A percentile compares a stretch with the other conserved stretches of the same genome.
phyloP scores from a whole-genome alignment of 2,888 invertebrate species.

The Pherbina coryleti region DNA sequence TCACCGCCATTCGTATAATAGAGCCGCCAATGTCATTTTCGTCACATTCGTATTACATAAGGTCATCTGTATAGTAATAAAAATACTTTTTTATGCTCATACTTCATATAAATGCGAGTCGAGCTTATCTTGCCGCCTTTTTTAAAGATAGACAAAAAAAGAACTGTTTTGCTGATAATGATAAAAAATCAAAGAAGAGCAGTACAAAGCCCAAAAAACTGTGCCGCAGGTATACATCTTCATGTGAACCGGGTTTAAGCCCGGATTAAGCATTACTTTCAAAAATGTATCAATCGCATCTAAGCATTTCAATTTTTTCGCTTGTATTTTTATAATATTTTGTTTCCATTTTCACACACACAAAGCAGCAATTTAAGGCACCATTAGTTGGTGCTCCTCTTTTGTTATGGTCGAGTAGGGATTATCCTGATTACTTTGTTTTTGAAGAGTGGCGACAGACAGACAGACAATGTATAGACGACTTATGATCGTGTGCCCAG shows the following conservation, averaged over 20 bases:
- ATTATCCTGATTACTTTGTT: slow-evolving; percentile 20
- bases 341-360: background rate
- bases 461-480: background rate
- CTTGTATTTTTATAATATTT: background rate
- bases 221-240: slow-evolving; percentile 17
- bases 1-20: too few relatives aligned
- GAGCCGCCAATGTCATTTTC: too few relatives aligned
- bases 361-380: slow-evolving; percentile 16
- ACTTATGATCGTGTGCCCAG: background rate
- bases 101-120: too few relatives aligned
- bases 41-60: too few relatives aligned
- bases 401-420: slow-evolving; percentile 36
- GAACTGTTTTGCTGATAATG: background rate
- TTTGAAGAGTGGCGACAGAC: slow-evolving; percentile 6
- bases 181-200: background rate
- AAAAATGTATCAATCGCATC: slow-evolving; percentile 26
- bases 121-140: background rate
- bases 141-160: background rate
- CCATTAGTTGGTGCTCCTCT: slow-evolving; percentile 10
- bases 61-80: too few relatives aligned
- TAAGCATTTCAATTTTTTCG: slow-evolving; percentile 5
- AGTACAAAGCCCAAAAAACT: background rate
- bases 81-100: too few relatives aligned
- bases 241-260: background rate
- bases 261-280: slow-evolving; percentile 15